phyloP scores from a whole-genome alignment of 2,113 vertebrate species.

The Cheilinus undulatus region DNA sequence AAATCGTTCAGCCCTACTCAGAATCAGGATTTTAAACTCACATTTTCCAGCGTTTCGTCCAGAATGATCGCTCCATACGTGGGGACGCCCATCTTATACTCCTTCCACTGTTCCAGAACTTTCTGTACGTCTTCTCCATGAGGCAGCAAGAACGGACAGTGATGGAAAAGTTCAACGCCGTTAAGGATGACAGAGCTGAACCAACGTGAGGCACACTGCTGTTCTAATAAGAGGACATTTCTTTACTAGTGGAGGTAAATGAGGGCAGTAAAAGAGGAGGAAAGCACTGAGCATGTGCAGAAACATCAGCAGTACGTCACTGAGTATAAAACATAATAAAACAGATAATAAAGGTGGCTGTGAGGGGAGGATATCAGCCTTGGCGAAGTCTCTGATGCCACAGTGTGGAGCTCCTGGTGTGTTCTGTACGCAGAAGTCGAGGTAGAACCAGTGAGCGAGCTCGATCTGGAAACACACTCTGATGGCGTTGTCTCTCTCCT shows the following conservation, averaged over 20 bases:
- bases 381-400: conserved; percentile 98
- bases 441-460: conserved; percentile 99
- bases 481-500: conserved; percentile 98
- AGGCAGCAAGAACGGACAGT: conserved; percentile 97
- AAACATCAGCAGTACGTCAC: no score
- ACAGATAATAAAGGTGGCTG: not conserved
- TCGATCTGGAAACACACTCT: conserved; percentile 99
- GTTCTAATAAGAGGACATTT: no score
- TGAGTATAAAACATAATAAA: no score
- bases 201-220: not conserved
- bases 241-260: no score
- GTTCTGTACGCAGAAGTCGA: conserved; percentile 99
- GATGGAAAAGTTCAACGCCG: conserved; percentile 89
- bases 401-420: conserved; percentile 97
- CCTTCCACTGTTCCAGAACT: conserved; percentile 97
- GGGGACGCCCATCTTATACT: conserved; percentile 99
- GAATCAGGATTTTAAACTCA: no score
- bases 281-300: no score
- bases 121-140: conserved; percentile 97
- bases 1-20: no score
- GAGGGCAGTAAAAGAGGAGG: no score
- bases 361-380: conserved; percentile 94
- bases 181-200: conserved; percentile 82
- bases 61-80: conserved; percentile 99
- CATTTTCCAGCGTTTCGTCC: conserved; percentile 94